Conservation (phyloP, 2,113 vertebrate species). For the Heterotilapia buettikoferi region DNA sequence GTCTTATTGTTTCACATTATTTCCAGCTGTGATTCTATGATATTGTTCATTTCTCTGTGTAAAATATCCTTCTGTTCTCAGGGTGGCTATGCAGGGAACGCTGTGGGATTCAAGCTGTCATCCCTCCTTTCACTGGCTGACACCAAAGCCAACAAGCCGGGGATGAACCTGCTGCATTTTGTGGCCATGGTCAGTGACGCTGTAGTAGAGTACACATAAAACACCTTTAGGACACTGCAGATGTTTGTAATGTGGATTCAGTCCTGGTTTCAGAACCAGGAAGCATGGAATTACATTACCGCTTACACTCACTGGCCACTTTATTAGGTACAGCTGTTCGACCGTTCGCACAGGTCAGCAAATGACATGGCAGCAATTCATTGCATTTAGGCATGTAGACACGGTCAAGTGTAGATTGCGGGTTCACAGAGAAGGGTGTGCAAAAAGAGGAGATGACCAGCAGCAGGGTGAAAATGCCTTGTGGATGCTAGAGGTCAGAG, state of each 20-base stretch:
- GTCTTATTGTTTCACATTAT: background rate
- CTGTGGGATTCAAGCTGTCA: conserved; percentile 94
- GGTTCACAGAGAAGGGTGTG: background rate
- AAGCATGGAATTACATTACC: background rate
- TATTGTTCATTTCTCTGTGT: background rate
- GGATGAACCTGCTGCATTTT: conserved; percentile 97
- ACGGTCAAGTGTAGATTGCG: background rate
- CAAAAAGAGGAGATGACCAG: background rate
- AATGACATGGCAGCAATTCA: background rate
- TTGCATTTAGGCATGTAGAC: background rate
- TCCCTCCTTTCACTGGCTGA: conserved; percentile 94
- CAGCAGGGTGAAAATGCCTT: background rate
- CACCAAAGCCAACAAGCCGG: conserved; percentile 97
- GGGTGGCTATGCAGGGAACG: conserved; percentile 97
- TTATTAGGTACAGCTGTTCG: background rate
- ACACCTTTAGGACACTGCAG: background rate
- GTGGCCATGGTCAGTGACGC: conserved; percentile 84
- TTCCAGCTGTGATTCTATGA: background rate
- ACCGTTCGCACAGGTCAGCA: background rate
- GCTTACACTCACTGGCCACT: background rate
- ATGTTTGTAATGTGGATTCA: background rate
- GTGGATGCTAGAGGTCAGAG: background rate
- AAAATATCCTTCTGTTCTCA: conserved; percentile 41
- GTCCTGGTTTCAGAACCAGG: background rate
- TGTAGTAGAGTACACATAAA: background rate